Conservation (phyloP, 2,113 vertebrate species). For the Pseudopodoces humilis region DNA sequence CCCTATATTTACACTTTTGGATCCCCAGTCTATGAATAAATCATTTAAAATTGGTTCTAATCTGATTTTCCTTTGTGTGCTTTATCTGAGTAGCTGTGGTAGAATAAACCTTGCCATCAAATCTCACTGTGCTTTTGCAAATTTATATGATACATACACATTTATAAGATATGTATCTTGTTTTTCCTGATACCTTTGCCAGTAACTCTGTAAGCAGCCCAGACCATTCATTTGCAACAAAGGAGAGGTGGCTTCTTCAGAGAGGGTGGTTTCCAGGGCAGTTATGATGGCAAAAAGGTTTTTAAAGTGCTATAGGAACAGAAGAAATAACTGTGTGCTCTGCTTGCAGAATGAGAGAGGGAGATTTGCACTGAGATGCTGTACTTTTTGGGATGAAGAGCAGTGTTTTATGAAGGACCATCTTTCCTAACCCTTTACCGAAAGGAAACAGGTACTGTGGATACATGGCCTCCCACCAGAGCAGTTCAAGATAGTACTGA, state of each 20-base stretch:
- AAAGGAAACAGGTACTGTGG: background rate
- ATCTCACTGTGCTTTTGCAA: background rate
- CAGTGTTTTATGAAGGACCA: background rate
- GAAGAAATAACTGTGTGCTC: background rate
- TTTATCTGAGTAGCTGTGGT: background rate
- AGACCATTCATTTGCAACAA: background rate
- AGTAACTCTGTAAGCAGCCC: background rate
- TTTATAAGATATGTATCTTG: background rate
- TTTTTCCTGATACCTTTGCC: background rate
- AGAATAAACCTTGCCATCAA: background rate
- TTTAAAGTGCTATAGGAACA: background rate
- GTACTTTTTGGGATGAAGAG: background rate
- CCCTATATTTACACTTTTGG: background rate
- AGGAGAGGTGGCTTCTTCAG: too few species aligned
- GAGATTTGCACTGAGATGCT: background rate
- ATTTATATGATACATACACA: background rate
- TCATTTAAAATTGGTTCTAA: background rate
- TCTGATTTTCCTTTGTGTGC: background rate
- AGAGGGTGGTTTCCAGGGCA: background rate
- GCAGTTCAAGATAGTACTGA: background rate
- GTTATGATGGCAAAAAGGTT: background rate
- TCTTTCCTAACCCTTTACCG: background rate
- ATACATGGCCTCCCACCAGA: background rate
- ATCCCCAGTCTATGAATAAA: background rate
- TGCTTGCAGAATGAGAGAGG: background rate